Conservation (phyloP, 2,113 vertebrate genomes). For the Callorhinus ursinus region DNA sequence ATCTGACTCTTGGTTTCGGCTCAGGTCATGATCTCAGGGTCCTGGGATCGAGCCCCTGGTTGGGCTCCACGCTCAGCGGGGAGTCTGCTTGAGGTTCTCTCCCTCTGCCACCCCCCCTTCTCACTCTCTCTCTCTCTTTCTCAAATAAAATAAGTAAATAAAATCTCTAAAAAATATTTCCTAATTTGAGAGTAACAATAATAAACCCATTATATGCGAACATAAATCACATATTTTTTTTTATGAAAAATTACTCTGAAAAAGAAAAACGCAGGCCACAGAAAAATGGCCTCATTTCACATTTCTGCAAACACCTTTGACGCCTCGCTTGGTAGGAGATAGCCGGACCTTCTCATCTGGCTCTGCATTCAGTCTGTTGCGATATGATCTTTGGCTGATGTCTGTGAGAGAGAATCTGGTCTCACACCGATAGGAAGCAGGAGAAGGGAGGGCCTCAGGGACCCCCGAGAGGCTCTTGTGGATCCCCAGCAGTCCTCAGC, state of each 20-base stretch:
- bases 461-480: rapidly evolving
- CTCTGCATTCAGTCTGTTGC: rapidly evolving
- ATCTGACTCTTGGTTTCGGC: neutral
- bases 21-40: neutral
- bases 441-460: neutral
- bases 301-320: neutral
- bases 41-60: neutral
- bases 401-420: neutral
- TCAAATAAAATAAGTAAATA: neutral
- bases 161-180: neutral
- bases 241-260: neutral
- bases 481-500: rapidly evolving
- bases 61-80: rapidly evolving
- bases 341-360: rapidly evolving
- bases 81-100: neutral
- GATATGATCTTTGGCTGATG: neutral
- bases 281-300: no score
- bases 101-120: neutral
- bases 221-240: neutral
- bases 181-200: neutral
- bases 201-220: neutral
- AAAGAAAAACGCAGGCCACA: neutral
- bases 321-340: no score
- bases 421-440: neutral
- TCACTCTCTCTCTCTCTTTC: neutral